These are phyloP conservation scores for Fopius arisanus DNA, from an alignment of 1,140 invertebrate genomes.

Conservation along the genomic window DNA sequence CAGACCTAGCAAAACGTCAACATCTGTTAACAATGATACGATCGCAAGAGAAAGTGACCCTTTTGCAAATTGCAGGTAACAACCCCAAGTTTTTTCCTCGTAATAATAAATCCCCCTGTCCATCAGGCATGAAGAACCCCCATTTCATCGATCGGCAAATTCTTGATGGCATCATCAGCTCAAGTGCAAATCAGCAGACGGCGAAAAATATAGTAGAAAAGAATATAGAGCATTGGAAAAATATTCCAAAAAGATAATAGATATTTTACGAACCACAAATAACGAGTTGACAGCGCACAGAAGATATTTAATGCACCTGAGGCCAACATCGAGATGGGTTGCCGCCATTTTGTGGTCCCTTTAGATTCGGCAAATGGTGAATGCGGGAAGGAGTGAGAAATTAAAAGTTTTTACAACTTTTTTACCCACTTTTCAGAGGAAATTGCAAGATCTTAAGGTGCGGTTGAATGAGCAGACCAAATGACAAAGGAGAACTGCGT, in stretches of 20 bases:
- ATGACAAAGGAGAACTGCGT: background rate
- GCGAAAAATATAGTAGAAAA: too few relatives aligned
- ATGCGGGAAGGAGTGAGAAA: background rate
- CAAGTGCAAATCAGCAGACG: too few relatives aligned
- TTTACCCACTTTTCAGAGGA: background rate
- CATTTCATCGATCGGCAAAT: background rate
- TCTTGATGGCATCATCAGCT: background rate
- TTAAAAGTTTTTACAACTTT: background rate
- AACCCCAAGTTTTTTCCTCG: background rate
- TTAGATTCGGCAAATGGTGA: background rate
- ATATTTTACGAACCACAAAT: constrained; percentile 79
- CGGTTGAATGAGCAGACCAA: background rate
- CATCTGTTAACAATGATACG: background rate
- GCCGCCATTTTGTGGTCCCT: constrained; percentile 59
- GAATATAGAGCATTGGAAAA: too few relatives aligned
- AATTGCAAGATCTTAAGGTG: background rate
- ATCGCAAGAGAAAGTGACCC: background rate
- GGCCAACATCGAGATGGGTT: constrained; percentile 72
- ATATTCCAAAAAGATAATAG: background rate
- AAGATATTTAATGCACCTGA: constrained; percentile 85
- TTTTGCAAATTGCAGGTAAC: background rate
- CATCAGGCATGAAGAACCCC: background rate
- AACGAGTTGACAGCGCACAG: constrained; percentile 83
- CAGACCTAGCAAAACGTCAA: too few relatives aligned
- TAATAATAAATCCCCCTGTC: background rate